Base-by-base conservation (phyloP, 92 coral and sea anemone species). In the Palythoa grandis region DNA sequence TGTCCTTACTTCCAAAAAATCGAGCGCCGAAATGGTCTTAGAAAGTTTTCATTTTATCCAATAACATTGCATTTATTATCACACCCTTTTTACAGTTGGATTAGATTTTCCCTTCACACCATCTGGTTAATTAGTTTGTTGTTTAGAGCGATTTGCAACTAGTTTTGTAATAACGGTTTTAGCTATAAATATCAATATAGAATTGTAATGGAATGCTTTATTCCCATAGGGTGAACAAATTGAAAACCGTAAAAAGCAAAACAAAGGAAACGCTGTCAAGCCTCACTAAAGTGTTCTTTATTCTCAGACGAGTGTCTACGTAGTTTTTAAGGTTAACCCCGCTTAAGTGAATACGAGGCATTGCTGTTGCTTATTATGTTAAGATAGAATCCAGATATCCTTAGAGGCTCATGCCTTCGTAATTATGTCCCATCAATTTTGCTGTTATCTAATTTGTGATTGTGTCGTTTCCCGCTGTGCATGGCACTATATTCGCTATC, bases 401-500 rank as follows among this genome's bases (percentile, higher is more conserved):
- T 52, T 22, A 3, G 25, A 63, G 24, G 14, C 0, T 8, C 16
- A 14, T 14, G 37, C 14, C 68, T 19, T 14, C 13, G 15, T 54
- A 76, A 48, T 66, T 43, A 66, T 40, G 43, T 48, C 74, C 74
- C 61, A 66, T 80, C 74, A 80, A 23, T n/a, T 39, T 24, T 47
- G 39, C 85, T 80, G 83, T 61, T 66, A 78, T 16, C 83, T 20
- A 7, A 60, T 61, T 61, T 78, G 38, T 23, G 23, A 11, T 61
- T 78, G 38, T 14, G 23, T 19, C 40, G 56, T 11, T 67, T 50
- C 74, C 74, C 47, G 85, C 85, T 80, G 85, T 43, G 85, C 61
- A 5, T 9, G 1, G 60, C 48, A 80, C 25, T n/a, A 4, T n/a
- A 11, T 9, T 22, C 63, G 63, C 56, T 39, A 35, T 67, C 35